Evolutionary conservation across 2,113 vertebrate species (phyloP).

Genomic region (Tinamus guttatus): DNA sequence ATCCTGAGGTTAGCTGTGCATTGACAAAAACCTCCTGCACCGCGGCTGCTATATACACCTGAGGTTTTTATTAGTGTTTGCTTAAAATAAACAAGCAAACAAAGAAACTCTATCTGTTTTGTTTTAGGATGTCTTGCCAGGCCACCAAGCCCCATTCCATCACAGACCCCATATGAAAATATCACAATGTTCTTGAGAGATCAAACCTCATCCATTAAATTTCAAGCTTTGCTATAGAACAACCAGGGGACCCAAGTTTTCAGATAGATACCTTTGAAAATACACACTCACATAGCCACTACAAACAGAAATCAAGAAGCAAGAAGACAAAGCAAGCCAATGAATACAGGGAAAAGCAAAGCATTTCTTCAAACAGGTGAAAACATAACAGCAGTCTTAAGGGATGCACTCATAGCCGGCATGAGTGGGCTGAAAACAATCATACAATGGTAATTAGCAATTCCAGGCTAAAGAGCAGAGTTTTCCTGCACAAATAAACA

Average conservation of each 20-base stretch:
- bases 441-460: background rate
- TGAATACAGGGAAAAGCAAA: background rate
- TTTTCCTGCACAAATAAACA: background rate
- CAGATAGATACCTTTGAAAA: background rate
- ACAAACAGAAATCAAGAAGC: background rate
- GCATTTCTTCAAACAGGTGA: background rate
- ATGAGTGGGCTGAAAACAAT: background rate
- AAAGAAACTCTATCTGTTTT: background rate
- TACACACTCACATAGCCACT: background rate
- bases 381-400: background rate
- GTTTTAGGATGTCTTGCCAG: background rate
- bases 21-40: background rate
- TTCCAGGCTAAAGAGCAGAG: background rate
- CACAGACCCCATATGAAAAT: background rate
- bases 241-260: background rate
- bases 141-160: background rate
- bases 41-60: fast-evolving
- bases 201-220: background rate
- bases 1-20: background rate
- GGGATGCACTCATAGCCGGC: background rate
- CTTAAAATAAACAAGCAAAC: background rate
- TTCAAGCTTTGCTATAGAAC: background rate
- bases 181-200: background rate
- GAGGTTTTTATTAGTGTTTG: background rate
- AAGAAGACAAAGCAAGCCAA: background rate